Evolutionary conservation across 2,888 invertebrate genomes (phyloP), one percentile per base, ranked within the genome.

Genomic region (Hirtodrosophila cameraria): DNA sequence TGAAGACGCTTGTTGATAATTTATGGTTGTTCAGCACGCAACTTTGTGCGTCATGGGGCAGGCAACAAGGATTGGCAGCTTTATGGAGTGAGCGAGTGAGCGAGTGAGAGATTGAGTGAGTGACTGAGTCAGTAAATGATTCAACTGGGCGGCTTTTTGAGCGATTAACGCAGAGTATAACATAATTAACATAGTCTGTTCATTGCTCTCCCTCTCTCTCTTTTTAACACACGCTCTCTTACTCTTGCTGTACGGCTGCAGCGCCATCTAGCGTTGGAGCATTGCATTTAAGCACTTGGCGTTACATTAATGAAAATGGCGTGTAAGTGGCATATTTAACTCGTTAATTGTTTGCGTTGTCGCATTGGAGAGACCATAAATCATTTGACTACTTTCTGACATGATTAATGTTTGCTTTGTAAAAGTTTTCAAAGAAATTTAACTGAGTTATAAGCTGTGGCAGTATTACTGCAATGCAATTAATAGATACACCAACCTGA

Each of bases 1-100:
- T 78, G 78, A 78, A 78, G 78, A 80, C 80, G 74, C 80, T 78
- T 69, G 63, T 58, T 73, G 57, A 72, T 78, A 78, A 78, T 78
- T 78, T 74, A 78, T 80, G 80, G 60, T 43, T 62, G 15, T 30
- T 46, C 39, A 52, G 57, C 78, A 78, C 78, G 78, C 78, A 80
- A 76, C 62, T 66, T 77, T 72, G 59, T 80, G 80, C 76, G 75
- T 76, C 75, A 55, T 43, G 64, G 30, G 60, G 54, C 55, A 52
- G 55, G 42, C 53, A 45, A 12, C 46, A 33, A 38, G 25, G 23
- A 38, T n/a, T 27, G 41, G 27, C 48, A 36, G 31, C 28, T 20
- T 27, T 13, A 27, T 15, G 15, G 31, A 36, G 15, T 15, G 18
- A 7, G 27, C 33, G n/a, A 7, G 9, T n/a, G 49, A 39, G 23